These are phyloP conservation scores for Homarus americanus DNA, from an alignment of 1,140 invertebrate species.

Conservation along the genomic window DNA sequence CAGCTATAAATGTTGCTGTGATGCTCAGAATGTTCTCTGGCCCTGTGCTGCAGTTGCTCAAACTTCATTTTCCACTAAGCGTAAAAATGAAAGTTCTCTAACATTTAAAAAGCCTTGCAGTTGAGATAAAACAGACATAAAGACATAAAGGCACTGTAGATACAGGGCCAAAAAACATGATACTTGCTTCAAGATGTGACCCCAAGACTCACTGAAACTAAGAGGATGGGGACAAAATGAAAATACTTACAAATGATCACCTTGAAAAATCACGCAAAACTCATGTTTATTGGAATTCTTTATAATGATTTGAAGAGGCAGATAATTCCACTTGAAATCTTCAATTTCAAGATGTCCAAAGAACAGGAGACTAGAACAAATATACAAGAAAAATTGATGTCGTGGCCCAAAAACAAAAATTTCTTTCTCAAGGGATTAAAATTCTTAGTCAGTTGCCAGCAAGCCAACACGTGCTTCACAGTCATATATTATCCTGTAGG, in stretches of 20 bases:
- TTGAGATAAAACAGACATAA: conserved; percentile 58
- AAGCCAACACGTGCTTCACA: conserved; percentile 20
- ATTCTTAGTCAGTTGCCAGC: conserved; percentile 1
- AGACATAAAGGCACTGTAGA: conserved; percentile 71
- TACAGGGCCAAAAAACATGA: conserved; percentile 70
- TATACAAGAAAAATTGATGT: conserved; percentile 59
- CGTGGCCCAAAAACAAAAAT: conserved; percentile 57
- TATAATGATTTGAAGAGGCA: conserved; percentile 25
- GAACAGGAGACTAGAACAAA: conserved; percentile 66
- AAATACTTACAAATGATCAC: conserved; percentile 31
- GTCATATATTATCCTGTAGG: conserved; percentile 12
- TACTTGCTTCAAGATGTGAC: conserved; percentile 55
- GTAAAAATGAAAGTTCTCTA: conserved; percentile 62
- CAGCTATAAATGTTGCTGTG: conserved; percentile 54
- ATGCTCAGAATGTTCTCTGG: conserved; percentile 67
- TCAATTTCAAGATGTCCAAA: conserved; percentile 32
- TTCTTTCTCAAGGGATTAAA: conserved; percentile 9
- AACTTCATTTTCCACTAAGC: conserved; percentile 45
- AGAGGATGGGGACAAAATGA: conserved; percentile 50
- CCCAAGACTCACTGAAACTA: conserved; percentile 46
- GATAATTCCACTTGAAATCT: conserved; percentile 27
- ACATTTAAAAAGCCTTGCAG: conserved; percentile 67
- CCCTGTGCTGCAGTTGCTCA: conserved; percentile 70
- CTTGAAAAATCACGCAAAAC: conserved; percentile 60
- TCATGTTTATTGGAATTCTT: conserved; percentile 50